These are phyloP conservation scores for Sinosuthora webbiana DNA, from an alignment of 2,113 vertebrate species.

Conservation along the genomic window DNA sequence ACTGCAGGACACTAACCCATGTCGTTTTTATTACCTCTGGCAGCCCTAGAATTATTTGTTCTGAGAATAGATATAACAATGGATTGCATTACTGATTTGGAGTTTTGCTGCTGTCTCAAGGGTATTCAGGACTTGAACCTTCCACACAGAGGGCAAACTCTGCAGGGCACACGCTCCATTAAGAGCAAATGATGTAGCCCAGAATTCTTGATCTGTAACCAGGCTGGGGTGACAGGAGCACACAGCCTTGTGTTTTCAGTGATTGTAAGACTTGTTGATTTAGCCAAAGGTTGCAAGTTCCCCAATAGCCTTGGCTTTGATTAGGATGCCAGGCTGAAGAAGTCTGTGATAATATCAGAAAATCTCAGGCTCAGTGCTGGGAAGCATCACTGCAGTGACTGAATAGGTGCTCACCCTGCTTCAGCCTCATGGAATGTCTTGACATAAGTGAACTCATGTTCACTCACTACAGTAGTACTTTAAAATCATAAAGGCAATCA, in stretches of 20 bases:
- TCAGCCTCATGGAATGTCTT: neutral
- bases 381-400: neutral
- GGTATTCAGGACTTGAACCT: neutral
- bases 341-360: neutral
- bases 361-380: neutral
- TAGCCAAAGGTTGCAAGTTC: neutral
- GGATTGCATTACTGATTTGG: neutral
- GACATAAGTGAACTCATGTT: no score
- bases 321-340: neutral
- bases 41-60: neutral
- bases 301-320: neutral
- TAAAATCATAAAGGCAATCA: neutral
- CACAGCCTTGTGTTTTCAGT: neutral
- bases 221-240: neutral
- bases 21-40: neutral
- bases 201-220: neutral
- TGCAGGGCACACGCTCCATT: accelerated
- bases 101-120: neutral
- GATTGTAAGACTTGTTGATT: neutral
- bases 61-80: neutral
- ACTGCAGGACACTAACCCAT: neutral
- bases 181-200: neutral
- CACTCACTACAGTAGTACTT: neutral
- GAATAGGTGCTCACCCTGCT: neutral
- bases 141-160: neutral